phyloP scores from a whole-genome alignment of 1,140 invertebrate species.

The Zaprionus kolodkinae region DNA sequence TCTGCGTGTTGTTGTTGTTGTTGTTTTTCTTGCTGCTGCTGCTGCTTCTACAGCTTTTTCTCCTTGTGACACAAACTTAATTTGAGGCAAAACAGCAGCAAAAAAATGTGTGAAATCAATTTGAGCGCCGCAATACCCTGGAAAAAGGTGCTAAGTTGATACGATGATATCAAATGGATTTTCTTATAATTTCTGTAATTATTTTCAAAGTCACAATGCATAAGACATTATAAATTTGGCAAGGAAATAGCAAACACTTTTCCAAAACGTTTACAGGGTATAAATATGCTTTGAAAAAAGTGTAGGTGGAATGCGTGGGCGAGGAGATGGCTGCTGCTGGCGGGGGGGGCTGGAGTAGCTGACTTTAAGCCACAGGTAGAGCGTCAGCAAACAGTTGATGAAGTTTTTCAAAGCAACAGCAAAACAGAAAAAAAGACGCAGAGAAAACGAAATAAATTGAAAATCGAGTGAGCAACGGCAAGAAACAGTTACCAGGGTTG shows the following conservation, averaged over 20 bases:
- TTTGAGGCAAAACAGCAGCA: constrained; percentile 63
- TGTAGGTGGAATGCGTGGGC: constrained; percentile 57
- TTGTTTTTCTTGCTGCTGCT: constrained; percentile 25
- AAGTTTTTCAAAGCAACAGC: constrained; percentile 71
- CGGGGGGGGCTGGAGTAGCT: neutral
- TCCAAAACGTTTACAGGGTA: constrained; percentile 2
- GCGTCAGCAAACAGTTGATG: constrained; percentile 71
- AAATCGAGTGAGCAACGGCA: constrained; percentile 72
- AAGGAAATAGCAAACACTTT: too few relatives aligned
- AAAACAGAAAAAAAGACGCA: constrained; percentile 33
- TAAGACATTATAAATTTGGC: too few relatives aligned
- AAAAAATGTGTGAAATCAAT: constrained; percentile 22
- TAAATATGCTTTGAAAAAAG: constrained; percentile 45
- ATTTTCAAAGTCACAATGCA: neutral
- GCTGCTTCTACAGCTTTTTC: constrained; percentile 13
- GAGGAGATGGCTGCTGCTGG: neutral
- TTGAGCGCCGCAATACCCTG: neutral
- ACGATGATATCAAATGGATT: neutral
- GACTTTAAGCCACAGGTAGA: constrained; percentile 81
- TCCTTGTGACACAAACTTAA: constrained; percentile 73
- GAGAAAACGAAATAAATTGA: constrained; percentile 76
- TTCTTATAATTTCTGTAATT: neutral
- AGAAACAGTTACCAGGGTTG: constrained; percentile 57
- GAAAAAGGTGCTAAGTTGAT: neutral
- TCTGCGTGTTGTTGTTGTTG: constrained; percentile 2